phyloP scores from a whole-genome alignment of 2,888 invertebrate genomes.

The Lymantria dispar region DNA sequence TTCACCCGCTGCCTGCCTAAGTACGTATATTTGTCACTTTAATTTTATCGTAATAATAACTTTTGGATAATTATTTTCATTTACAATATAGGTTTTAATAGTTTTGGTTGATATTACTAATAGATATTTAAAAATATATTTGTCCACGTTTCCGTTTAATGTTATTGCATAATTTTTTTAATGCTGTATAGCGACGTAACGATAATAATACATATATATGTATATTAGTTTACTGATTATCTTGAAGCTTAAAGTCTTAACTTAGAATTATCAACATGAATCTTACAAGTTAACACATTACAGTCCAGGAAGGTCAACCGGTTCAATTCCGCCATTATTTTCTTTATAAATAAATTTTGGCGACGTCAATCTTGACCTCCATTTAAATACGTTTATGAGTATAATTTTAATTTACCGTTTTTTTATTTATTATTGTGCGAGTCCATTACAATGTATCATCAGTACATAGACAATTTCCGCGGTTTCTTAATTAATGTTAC shows the following conservation, averaged over 20 bases:
- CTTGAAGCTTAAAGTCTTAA: neutral
- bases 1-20: conserved; percentile 70
- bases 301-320: neutral
- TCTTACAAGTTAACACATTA: neutral
- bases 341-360: neutral
- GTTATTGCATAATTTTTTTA: neutral
- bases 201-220: neutral
- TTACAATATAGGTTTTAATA: no score
- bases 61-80: neutral
- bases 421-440: conserved; percentile 10
- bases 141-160: neutral
- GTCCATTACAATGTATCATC: neutral
- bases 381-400: conserved; percentile 1
- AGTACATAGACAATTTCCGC: conserved; percentile 4
- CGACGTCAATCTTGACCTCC: conserved; percentile 14
- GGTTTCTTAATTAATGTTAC: conserved; percentile 7
- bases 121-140: no score
- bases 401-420: conserved; percentile 8
- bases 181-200: neutral
- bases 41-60: neutral
- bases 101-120: neutral
- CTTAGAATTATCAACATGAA: neutral
- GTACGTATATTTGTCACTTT: conserved; percentile 56
- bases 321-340: neutral
- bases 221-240: neutral